These are phyloP conservation scores for Pararge aegeria DNA, from an alignment of 1,140 invertebrate genomes.

Conservation along the genomic window DNA sequence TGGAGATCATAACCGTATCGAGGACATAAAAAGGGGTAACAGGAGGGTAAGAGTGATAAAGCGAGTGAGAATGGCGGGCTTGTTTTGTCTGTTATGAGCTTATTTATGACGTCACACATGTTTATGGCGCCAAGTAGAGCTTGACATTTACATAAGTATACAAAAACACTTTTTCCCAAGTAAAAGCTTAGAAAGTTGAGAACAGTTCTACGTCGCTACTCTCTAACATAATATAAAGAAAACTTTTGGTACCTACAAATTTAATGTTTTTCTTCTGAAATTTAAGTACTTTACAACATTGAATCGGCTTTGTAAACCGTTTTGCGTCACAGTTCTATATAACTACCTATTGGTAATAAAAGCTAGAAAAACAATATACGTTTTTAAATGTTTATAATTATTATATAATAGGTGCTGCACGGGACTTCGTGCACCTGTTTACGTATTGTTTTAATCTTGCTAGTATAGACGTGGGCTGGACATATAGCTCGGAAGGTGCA, in stretches of 20 bases:
- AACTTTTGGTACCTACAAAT: not conserved
- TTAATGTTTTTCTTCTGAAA: not conserved
- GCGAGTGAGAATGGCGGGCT: slow-evolving; percentile 8
- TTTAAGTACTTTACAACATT: not conserved
- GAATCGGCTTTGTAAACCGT: not conserved
- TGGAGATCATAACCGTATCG: slow-evolving; percentile 5
- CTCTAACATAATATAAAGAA: not conserved
- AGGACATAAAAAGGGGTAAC: slow-evolving; percentile 13
- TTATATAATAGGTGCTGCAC: too few relatives aligned
- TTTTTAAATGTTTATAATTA: too few relatives aligned
- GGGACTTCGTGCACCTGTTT: too few relatives aligned
- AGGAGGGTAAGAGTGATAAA: slow-evolving; percentile 16
- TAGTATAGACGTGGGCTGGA: too few relatives aligned
- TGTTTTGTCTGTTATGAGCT: slow-evolving; percentile 18
- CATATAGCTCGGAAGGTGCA: too few relatives aligned
- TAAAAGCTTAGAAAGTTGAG: not conserved
- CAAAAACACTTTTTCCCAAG: not conserved
- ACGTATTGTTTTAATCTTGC: too few relatives aligned
- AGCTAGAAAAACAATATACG: too few relatives aligned
- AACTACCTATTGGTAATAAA: too few relatives aligned
- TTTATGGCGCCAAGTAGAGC: slow-evolving; percentile 10
- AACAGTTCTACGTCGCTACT: not conserved
- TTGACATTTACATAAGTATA: not conserved
- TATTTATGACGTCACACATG: slow-evolving; percentile 24
- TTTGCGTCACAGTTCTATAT: not conserved